Evolutionary conservation across 2,888 invertebrate genomes (phyloP).

Genomic region (Ochropleura leucogaster): DNA sequence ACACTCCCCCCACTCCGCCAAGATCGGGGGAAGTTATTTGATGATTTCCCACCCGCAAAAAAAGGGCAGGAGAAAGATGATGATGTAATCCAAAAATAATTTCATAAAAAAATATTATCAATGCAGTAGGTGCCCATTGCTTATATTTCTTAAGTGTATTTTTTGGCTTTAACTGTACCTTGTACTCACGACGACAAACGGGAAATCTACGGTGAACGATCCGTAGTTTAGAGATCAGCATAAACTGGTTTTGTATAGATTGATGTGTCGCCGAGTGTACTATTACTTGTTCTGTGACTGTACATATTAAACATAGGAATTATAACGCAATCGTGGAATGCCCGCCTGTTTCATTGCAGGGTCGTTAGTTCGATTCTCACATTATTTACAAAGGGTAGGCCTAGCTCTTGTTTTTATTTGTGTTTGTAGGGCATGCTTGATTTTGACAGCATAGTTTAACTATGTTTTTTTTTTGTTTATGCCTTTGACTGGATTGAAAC

Average conservation of each 20-base stretch:
- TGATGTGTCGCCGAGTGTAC: too few relatives aligned
- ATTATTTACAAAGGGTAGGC: neutral
- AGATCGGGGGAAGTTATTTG: too few relatives aligned
- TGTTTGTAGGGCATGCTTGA: neutral
- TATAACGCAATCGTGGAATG: conserved; percentile 6
- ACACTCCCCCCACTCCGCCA: too few relatives aligned
- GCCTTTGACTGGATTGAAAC: neutral
- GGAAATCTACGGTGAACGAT: too few relatives aligned
- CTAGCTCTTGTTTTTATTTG: conserved; percentile 6
- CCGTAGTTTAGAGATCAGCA: too few relatives aligned
- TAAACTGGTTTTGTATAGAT: too few relatives aligned
- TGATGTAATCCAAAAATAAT: too few relatives aligned
- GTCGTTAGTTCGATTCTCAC: conserved; percentile 33
- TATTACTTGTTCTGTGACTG: neutral
- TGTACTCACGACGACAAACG: too few relatives aligned
- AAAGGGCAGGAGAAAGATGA: too few relatives aligned
- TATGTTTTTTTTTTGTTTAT: neutral
- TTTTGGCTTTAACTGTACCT: too few relatives aligned
- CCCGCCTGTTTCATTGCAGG: neutral
- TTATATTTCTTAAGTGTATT: neutral
- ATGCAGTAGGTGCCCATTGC: neutral
- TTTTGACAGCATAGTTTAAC: too few relatives aligned
- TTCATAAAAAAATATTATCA: neutral
- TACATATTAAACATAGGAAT: neutral
- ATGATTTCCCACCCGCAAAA: too few relatives aligned